Evolutionary conservation across 2,888 invertebrate genomes (phyloP).

Genomic region (Temnothorax rugatulus): DNA sequence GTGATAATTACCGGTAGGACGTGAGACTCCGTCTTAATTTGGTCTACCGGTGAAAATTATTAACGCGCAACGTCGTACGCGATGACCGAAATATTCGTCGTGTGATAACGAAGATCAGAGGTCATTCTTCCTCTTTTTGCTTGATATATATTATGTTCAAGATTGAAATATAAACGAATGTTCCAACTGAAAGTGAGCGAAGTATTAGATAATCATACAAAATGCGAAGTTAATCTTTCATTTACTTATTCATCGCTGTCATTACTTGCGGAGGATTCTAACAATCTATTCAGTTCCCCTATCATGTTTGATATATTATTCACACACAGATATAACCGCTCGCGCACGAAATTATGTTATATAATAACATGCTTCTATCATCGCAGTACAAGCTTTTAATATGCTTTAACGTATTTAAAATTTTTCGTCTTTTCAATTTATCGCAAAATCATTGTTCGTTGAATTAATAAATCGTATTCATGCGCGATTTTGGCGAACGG

Average conservation of each 20-base stretch:
- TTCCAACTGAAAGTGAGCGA: not conserved
- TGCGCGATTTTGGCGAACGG: not conserved
- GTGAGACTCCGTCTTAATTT: slow-evolving; percentile 81
- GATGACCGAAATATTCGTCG: slow-evolving; percentile 58
- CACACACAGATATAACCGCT: not conserved
- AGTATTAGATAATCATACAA: not conserved
- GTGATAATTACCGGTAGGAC: slow-evolving; percentile 81
- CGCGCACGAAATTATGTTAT: not conserved
- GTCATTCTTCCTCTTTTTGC: not conserved
- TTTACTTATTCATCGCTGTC: slow-evolving; percentile 4
- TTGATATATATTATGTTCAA: not conserved
- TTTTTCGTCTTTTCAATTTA: too few relatives aligned
- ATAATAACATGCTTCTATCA: not conserved
- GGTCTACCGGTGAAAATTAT: slow-evolving; percentile 72
- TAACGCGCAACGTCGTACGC: slow-evolving; percentile 65
- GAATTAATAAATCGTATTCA: slow-evolving; percentile 13
- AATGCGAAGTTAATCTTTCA: not conserved
- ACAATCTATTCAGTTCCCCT: not conserved
- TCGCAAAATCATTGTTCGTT: not conserved
- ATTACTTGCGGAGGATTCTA: not conserved
- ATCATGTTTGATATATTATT: slow-evolving; percentile 14
- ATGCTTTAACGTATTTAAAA: not conserved
- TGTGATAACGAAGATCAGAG: not conserved
- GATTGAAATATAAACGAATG: slow-evolving; percentile 7
- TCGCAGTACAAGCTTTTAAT: not conserved